Evolutionary conservation across 2,113 vertebrate genomes (phyloP), one percentile per base, ranked within the genome.

Genomic region (Pardalotus punctatus): DNA sequence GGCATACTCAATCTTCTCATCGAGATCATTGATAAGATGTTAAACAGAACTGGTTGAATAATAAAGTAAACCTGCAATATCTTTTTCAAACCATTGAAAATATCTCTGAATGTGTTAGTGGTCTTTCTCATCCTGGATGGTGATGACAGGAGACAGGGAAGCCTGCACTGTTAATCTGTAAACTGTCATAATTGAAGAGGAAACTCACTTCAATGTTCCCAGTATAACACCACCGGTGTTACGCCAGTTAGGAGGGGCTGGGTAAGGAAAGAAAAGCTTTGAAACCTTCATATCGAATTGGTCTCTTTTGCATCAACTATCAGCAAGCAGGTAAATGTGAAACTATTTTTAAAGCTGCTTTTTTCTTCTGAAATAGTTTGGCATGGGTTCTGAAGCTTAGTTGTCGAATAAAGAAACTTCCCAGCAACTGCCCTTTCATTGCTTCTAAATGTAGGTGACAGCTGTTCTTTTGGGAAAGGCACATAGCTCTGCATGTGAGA

Each of bases 381-480:
- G 95, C 96, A 91, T 7, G 8, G 51, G 57, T 89, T 95, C 72
- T 96, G 92, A 94, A 95, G 92, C 14, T 60, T 86, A 83, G 91
- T 60, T 95, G 85, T 83, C 82, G 82, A 93, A 90, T 96, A 91
- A 96, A 94, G 94, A 92, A 95, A 76, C 54, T 95, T 95, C 87
- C 92, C 83, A 95, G 47, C 76, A 93, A 86, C 92, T 93, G 93
- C 89, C 89, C 90, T 94, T 96, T 90, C 82, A 96, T 94, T 65
- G 81, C 71, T 89, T 97, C 86, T 95, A 94, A 97, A 95, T 97
- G 93, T 94, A 93, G 96, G 88, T 95, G 74, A 83, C 95, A 98
- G 97, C 97, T 97, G 96, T 97, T 93, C 66, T 82, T 82, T 83
- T 57, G 88, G 94, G 90, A 92, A 94, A 93, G 79, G 11, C 42